phyloP scores from a whole-genome alignment of 2,113 vertebrate species.

The Ctenodactylus gundi region DNA sequence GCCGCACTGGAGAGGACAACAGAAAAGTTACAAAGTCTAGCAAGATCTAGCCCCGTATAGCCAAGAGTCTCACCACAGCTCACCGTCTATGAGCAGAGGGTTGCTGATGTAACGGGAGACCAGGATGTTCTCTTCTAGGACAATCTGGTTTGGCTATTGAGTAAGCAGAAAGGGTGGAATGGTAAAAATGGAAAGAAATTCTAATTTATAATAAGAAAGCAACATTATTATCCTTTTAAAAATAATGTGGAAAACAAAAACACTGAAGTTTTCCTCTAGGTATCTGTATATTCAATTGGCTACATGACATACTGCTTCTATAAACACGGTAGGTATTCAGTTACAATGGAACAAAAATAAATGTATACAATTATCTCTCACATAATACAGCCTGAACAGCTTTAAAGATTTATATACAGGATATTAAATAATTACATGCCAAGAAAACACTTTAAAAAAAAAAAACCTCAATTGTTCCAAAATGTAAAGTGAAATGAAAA shows the following conservation, averaged over 20 bases:
- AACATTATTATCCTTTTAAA: slow-evolving; percentile 34
- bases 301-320: background rate
- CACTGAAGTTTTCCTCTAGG: background rate
- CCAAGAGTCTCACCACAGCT: slow-evolving; percentile 72
- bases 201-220: background rate
- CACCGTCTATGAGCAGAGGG: slow-evolving; percentile 95
- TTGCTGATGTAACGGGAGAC: slow-evolving; percentile 96
- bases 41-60: background rate
- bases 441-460: slow-evolving; percentile 62
- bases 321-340: background rate
- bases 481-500: slow-evolving; percentile 7
- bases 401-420: slow-evolving; percentile 46
- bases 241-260: slow-evolving; percentile 47
- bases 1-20: background rate
- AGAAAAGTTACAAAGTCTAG: slow-evolving; percentile 13
- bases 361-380: slow-evolving; percentile 37
- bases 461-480: slow-evolving; percentile 14
- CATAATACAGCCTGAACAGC: slow-evolving; percentile 20
- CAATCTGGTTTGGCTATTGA: slow-evolving; percentile 93
- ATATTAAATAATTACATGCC: slow-evolving; percentile 26
- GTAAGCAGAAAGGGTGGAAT: slow-evolving; percentile 73
- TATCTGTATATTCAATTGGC: background rate
- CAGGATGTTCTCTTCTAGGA: slow-evolving; percentile 95
- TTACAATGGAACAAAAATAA: background rate
- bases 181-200: slow-evolving; percentile 48